Base-by-base conservation (phyloP, 30 jellyfish, hydroid and myxozoan genomes). In the Cassiopea xamachana region DNA sequence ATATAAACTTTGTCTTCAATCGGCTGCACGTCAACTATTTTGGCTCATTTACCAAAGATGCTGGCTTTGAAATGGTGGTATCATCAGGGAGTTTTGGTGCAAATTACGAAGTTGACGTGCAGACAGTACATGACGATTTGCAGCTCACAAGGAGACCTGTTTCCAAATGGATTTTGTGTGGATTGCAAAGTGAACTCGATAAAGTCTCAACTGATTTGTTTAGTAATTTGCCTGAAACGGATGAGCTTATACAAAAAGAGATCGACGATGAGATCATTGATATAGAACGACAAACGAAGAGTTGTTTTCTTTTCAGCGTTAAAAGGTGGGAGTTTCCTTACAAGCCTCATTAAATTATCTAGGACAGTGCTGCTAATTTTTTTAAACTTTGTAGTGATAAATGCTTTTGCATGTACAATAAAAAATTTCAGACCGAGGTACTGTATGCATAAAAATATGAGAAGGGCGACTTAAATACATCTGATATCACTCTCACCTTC, bases 31-130 rank as follows among this genome's bases (percentile, higher is more conserved):
- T 88, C 18, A 88, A 83, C 72, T 96, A 96, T 79, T 96, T 94
- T 92, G 99, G 99, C 50, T 96, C 99, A n/a, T 96, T 96, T 80
- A 88, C 97, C 46, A 93, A 91, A 76, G 99, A 96, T 1, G 92
- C 96, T 44, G 99, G 99, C 83, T 85, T 92, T 59, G 97, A 92
- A 83, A 85, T 89, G 90, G 62, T 58, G 14, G 89, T 89, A 14
- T 80, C 95, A 12, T 71, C 97, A 3, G 99, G 99, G 27, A 73
- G 79, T 46, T 49, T 96, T n/a, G 92, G 98, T 27, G 90, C 88
- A 83, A 97, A 88, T 73, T 96, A 92, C 77, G 98, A 96, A 75
- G 99, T 96, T 43, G 83, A 70, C 77, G 91, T 89, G 2, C 84
- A 72, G 18, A 59, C 69, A 68, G 89, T 84, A 10, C 51, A 46